Evolutionary conservation across 2,888 invertebrate genomes (phyloP), one percentile per base, ranked within the genome.

Genomic region (Congeria kusceri): DNA sequence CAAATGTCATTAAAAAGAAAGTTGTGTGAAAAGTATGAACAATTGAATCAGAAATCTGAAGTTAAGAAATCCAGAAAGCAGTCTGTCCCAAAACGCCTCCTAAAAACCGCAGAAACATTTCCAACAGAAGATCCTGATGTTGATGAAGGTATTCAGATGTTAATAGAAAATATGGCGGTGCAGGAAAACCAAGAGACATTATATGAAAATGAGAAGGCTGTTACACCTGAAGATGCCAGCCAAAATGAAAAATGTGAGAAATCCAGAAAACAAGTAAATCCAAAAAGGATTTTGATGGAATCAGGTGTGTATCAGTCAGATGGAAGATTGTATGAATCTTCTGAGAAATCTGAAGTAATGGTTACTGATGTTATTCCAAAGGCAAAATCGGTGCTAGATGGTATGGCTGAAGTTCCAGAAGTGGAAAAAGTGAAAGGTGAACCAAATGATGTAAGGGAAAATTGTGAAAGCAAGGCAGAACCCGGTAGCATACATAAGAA

Each of bases 21-120:
- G 39, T 5, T 39, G 39, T 39, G 39, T 39, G 39, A 39, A 39
- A 39, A 39, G 15, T 7, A 7, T 39, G 39, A 39, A 39, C 39
- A 39, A 15, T 39, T 15, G 9, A 15, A 39, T 39, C 20, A 2
- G 4, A 29, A 3, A 9, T 39, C 23, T 27, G n/a, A 44, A 5
- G 28, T 27, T 11, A 75, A 72, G 29, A 80, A 80, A 49, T 77
- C 77, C 3, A 64, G 81, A 18, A 82, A 78, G n/a, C 77, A 82
- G 32, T 27, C 59, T 29, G 46, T 61, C 5, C 81, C 81, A 27
- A 74, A 72, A 39, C 67, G 75, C 65, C 49, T 82, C 20, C 5
- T 64, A 11, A 25, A 65, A 39, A 39, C 39, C 9, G 15, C 15
- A 1, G n/a, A n/a, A n/a, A n/a, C n/a, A n/a, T n/a, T n/a, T n/a